These are phyloP conservation scores for Gonatopus flavifemur DNA, from an alignment of 1,140 invertebrate genomes.

Conservation along the genomic window DNA sequence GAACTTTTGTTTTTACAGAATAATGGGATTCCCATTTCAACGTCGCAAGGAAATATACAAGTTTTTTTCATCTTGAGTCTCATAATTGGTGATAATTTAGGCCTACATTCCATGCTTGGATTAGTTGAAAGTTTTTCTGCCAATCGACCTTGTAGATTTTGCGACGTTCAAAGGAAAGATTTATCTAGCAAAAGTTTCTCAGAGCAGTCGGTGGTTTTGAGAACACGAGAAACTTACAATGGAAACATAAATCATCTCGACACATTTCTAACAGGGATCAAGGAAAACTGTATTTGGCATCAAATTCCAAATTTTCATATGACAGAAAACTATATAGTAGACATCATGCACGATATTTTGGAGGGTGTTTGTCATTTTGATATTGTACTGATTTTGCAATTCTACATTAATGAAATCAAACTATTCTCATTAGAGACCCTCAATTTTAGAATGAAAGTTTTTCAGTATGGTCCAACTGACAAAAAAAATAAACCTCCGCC, in stretches of 20 bases:
- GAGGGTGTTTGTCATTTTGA: conserved; percentile 1
- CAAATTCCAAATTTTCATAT: neutral
- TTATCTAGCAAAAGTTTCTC: neutral
- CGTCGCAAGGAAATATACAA: neutral
- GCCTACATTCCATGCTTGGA: neutral
- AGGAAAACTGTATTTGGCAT: neutral
- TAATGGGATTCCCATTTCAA: neutral
- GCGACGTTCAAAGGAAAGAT: neutral
- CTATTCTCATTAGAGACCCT: neutral
- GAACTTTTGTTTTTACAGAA: neutral
- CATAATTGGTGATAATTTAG: neutral
- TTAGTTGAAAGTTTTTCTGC: neutral
- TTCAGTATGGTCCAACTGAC: neutral
- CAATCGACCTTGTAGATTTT: neutral
- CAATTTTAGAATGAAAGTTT: neutral
- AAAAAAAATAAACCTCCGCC: neutral
- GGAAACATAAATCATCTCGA: neutral
- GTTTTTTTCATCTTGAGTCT: neutral
- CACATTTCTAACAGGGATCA: neutral
- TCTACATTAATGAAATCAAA: neutral
- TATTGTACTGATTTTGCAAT: neutral
- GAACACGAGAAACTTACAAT: neutral
- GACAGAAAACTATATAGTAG: neutral
- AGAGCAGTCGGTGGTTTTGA: neutral
- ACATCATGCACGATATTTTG: conserved; percentile 6